phyloP scores from a whole-genome alignment of 2,888 invertebrate species.

The Sarcophaga subvicina region DNA sequence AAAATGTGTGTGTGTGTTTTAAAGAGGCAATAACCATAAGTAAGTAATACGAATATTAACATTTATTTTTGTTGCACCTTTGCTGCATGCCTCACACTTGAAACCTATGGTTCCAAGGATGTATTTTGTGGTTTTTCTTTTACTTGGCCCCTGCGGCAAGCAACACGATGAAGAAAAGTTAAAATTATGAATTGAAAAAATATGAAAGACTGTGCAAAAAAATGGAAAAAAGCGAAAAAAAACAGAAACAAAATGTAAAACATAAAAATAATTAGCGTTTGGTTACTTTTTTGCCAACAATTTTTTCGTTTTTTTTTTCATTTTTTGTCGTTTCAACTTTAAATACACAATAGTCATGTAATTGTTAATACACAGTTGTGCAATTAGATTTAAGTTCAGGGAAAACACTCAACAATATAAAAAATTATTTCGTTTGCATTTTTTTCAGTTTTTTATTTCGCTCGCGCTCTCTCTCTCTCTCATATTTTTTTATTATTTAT shows the following conservation, averaged over 20 bases:
- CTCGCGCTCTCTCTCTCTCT: no score
- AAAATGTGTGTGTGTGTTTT: no score
- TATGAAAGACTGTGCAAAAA: slow-evolving; percentile 28
- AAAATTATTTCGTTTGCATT: slow-evolving; percentile 24
- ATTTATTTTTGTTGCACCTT: slow-evolving; percentile 30
- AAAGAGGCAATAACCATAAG: not conserved
- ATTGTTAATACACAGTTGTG: slow-evolving; percentile 64
- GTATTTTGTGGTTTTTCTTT: slow-evolving; percentile 40
- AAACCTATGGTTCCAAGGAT: not conserved
- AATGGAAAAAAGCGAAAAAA: not conserved
- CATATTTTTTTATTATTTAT: no score
- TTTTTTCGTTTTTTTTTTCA: slow-evolving; percentile 5
- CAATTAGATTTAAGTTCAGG: slow-evolving; percentile 64
- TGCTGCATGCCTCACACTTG: not conserved
- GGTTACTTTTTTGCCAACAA: slow-evolving; percentile 20
- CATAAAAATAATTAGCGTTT: slow-evolving; percentile 67
- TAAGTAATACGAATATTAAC: slow-evolving; percentile 46
- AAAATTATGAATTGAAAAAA: slow-evolving; percentile 47
- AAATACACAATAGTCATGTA: slow-evolving; percentile 59
- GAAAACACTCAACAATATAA: slow-evolving; percentile 50
- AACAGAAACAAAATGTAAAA: slow-evolving; percentile 34
- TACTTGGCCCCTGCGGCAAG: not conserved
- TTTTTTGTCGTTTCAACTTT: no score
- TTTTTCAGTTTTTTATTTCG: not conserved
- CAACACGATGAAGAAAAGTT: not conserved